Conservation (phyloP, 2,888 invertebrate species). For the Apoda limacodes region DNA sequence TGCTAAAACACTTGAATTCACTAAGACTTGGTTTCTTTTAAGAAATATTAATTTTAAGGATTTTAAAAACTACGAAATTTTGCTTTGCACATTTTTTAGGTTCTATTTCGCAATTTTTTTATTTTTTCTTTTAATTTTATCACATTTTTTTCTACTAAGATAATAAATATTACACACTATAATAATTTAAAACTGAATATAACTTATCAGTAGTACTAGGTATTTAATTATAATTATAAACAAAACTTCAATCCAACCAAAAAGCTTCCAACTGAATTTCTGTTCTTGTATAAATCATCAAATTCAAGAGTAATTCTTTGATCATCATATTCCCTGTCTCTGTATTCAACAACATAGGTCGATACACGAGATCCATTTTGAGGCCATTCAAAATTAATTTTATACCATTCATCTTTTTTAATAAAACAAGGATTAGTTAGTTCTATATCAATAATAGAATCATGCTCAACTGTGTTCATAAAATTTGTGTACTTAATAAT, state of each 20-base stretch:
- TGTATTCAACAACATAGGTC: constrained; percentile 51
- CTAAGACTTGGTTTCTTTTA: too few species aligned
- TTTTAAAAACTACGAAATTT: too few species aligned
- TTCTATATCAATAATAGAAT: constrained; percentile 49
- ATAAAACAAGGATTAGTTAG: constrained; percentile 51
- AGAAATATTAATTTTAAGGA: too few species aligned
- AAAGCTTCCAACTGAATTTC: constrained; percentile 47
- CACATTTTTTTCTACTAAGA: too few species aligned
- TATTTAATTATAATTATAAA: constrained; percentile 27
- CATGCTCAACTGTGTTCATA: constrained; percentile 49
- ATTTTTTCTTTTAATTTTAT: too few species aligned
- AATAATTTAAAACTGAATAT: too few species aligned
- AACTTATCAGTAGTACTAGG: too few species aligned
- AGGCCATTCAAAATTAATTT: constrained; percentile 53
- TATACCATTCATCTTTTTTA: constrained; percentile 55
- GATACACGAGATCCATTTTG: constrained; percentile 33
- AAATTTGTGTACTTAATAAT: constrained; percentile 43
- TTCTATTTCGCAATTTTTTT: too few species aligned
- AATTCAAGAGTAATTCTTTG: constrained; percentile 50
- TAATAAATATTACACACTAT: too few species aligned
- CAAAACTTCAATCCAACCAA: constrained; percentile 56
- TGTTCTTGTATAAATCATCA: constrained; percentile 41
- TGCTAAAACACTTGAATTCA: too few species aligned
- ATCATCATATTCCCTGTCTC: constrained; percentile 39
- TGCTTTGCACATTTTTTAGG: too few species aligned